Percentiles rank a stretch among this genome's conserved stretches.
Evolutionary conservation across 2,797 vertebrate genomes (phyloP).

Genomic region (Cirrhinus mrigala): DNA sequence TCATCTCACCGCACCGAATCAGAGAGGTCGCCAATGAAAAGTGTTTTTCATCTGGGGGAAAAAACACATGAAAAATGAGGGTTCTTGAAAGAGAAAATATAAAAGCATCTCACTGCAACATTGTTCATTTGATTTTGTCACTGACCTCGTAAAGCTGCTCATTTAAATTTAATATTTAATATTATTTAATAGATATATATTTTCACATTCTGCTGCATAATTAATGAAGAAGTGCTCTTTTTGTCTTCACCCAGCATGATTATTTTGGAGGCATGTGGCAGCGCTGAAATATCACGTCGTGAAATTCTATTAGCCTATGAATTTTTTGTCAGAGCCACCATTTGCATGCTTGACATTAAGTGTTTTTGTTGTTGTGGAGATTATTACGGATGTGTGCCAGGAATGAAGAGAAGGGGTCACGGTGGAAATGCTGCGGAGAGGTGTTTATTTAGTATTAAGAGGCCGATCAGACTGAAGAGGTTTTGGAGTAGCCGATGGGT

Average conservation of each 20-base stretch:
- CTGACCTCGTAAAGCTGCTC: constrained; percentile 35
- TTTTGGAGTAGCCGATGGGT: constrained; percentile 46
- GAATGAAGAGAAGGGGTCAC: constrained; percentile 31
- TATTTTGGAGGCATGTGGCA: constrained; percentile 26
- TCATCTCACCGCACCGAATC: constrained; percentile 18
- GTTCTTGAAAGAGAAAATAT: constrained; percentile 9
- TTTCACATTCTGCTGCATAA: constrained; percentile 39
- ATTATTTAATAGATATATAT: constrained; percentile 32
- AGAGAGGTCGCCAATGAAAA: constrained; percentile 15
- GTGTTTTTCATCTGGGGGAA: constrained; percentile 11
- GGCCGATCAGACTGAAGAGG: constrained; percentile 50
- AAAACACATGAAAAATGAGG: background rate
- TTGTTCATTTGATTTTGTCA: constrained; percentile 27
- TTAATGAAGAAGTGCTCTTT: constrained; percentile 38
- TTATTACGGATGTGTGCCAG: constrained; percentile 20
- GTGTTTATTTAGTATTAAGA: constrained; percentile 53
- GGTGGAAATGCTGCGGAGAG: constrained; percentile 30
- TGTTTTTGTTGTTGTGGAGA: constrained; percentile 49
- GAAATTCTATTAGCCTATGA: constrained; percentile 35
- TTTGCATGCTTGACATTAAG: constrained; percentile 34
- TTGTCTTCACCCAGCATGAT: constrained; percentile 31
- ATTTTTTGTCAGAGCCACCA: constrained; percentile 11
- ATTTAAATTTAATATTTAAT: constrained; percentile 38
- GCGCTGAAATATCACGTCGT: constrained; percentile 19
- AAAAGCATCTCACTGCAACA: constrained; percentile 13